Evolutionary conservation across 2,888 invertebrate species (phyloP).

Genomic region (Parnassius orleans): DNA sequence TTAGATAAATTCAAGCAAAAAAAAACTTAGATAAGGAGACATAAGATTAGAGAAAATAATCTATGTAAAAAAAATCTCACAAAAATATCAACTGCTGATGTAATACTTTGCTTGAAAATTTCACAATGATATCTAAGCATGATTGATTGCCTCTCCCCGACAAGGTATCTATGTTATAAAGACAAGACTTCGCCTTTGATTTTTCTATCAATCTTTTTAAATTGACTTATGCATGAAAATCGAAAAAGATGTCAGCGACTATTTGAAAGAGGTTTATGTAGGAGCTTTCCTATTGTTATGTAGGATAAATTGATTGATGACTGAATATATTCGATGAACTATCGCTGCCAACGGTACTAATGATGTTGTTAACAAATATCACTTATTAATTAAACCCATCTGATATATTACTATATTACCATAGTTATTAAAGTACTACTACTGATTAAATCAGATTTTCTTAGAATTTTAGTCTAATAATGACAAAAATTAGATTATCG

Average conservation of each 20-base stretch:
- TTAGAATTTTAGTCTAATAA: too few relatives aligned
- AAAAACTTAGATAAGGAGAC: too few relatives aligned
- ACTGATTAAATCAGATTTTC: too few relatives aligned
- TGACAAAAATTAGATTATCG: too few relatives aligned
- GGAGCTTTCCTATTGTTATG: conserved; percentile 15
- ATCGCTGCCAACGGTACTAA: conserved; percentile 24
- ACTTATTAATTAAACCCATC: not conserved
- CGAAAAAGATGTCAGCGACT: conserved; percentile 31
- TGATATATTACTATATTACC: not conserved
- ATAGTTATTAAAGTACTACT: not conserved
- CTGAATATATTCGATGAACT: conserved; percentile 33
- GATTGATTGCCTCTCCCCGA: conserved; percentile 19
- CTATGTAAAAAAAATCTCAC: too few relatives aligned
- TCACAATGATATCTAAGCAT: conserved; percentile 5
- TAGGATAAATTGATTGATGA: conserved; percentile 42
- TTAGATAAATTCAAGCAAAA: too few relatives aligned
- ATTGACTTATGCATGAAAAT: conserved; percentile 41
- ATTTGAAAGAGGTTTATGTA: conserved; percentile 28
- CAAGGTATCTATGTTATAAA: conserved; percentile 16
- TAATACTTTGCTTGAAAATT: conserved; percentile 4
- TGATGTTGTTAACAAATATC: conserved; percentile 16
- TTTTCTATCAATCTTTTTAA: conserved; percentile 53
- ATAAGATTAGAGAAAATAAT: too few relatives aligned
- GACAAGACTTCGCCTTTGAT: conserved; percentile 3
- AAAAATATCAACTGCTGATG: not conserved